Evolutionary conservation across 2,888 invertebrate species (phyloP), one percentile per base, ranked within the genome.

Genomic region (Cordylochernes scorpioides): DNA sequence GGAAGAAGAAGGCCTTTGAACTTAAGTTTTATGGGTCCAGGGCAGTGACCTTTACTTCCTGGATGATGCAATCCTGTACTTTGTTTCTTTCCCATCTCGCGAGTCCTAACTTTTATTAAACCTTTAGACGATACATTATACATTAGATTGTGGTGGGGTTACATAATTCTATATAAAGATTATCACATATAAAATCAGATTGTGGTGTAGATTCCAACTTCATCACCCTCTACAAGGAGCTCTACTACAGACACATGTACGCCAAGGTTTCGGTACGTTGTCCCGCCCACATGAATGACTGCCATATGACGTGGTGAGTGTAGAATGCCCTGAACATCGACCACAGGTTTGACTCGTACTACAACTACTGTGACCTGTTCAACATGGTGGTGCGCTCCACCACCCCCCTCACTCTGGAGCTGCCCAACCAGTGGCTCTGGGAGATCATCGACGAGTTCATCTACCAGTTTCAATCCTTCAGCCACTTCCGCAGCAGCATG

Each of bases 361-460:
- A 71, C 57, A 97, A 97, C 57, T 97, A 97, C 51, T 94, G 94
- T 57, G 78, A 84, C 48, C 65, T 99, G 31, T 94, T 97, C 59
- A 91, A 94, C n/a, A n/a, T n/a, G n/a, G n/a, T 56, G 73, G 77
- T 48, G 86, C 99, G 43, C 61, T n/a, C n/a, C n/a, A n/a, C n/a
- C n/a, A n/a, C n/a, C 17, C 88, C 88, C 0, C 77, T 86, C 0
- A 66, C 71, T 3, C 56, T 91, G 28, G 82, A 84, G 50, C 55
- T 97, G 33, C 94, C 97, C 8, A 91, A 97, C 57, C 74, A 88
- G 49, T 99, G 97, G 97, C 60, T 99, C 17, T 97, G 97, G 97
- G 97, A 97, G 53, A 68, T 99, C 29, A 78, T 99, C 42, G 97
- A 99, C 57, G 97, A 99, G 52, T 99, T 97, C 57, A 86, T 99